A percentile compares a stretch with the other conserved stretches of the same genome.
Evolutionary conservation across 2,888 invertebrate genomes (phyloP).

Genomic region (Cephus nigrinus): DNA sequence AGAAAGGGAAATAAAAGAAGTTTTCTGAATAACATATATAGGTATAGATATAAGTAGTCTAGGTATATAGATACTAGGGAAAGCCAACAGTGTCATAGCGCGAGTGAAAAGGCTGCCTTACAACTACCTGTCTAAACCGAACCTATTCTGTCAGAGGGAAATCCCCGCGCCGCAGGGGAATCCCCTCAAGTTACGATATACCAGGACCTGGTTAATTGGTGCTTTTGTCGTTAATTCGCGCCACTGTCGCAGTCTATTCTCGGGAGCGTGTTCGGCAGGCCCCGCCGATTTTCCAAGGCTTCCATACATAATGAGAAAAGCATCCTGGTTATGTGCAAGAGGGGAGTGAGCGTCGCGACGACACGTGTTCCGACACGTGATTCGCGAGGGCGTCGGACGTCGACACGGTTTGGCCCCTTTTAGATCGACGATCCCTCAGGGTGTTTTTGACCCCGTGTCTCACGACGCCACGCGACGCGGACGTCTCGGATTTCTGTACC

Average conservation of each 20-base stretch:
- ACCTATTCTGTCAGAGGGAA: background rate
- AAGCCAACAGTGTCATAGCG: background rate
- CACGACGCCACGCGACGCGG: background rate
- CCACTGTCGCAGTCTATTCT: constrained; percentile 28
- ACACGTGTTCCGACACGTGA: constrained; percentile 63
- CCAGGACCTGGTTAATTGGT: constrained; percentile 40
- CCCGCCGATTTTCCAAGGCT: constrained; percentile 56
- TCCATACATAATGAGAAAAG: constrained; percentile 51
- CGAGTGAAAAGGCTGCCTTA: background rate
- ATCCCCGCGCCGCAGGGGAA: background rate
- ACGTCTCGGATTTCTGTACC: background rate
- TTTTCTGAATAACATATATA: background rate
- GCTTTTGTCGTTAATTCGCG: constrained; percentile 44
- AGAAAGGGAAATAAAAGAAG: constrained; percentile 20
- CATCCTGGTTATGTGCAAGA: constrained; percentile 27
- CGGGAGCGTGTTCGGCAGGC: constrained; percentile 41
- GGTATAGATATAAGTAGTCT: background rate
- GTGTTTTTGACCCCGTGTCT: background rate
- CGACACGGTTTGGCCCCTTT: constrained; percentile 46
- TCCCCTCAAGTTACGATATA: background rate
- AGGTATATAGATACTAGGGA: background rate
- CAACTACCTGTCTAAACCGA: background rate
- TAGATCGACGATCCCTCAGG: background rate
- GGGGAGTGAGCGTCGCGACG: constrained; percentile 38
- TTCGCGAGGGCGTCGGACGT: constrained; percentile 57